Base-by-base conservation (phyloP, 2,113 vertebrate genomes). In the Carlito syrichta region DNA sequence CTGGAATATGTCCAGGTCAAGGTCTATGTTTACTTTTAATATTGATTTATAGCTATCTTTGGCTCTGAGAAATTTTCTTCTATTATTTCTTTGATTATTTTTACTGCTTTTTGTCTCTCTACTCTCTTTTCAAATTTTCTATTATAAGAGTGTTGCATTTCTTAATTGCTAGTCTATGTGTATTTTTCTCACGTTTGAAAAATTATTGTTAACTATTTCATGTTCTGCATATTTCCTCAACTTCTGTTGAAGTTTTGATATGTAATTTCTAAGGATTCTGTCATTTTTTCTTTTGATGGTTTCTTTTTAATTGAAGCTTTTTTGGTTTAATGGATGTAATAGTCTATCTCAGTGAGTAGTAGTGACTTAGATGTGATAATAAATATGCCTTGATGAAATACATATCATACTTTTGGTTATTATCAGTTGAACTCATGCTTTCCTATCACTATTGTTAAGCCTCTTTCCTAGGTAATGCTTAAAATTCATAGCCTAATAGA, bases 1-100 rank as follows among this genome's bases (percentile, higher is more conserved):
- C 23, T 63, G 63, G 5, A 52, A n/a, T 85, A 23, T 25, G 30
- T 43, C 14, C n/a, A 73, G 25, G 13, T 2, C 52, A 4, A 38
- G 9, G 14, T 27, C 4, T n/a, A 13, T 56, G 3, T 23, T 84
- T 48, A 48, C 3, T 87, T 13, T 76, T 63, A 43, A 50, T 6
- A 69, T 30, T 38, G 14, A 69, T 7, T 87, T 17, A 35, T 7
- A 89, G 43, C 3, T 85, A 2, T 81, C 25, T 74, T 89, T 14
- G 78, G 8, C 17, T 74, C 74, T 40, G 9, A 20, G 17, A 38
- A 93, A 78, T 27, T 93, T 83, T 63, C 19, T 82, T 77, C 81
- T 68, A 38, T 74, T 92, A 66, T 88, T 86, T 95, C 71, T 86
- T 92, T 48, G 25, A 62, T 89, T 60, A 81, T 92, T 95, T 90